Evolutionary conservation across 2,797 vertebrate genomes (phyloP).

Genomic region (Limosa lapponica): DNA sequence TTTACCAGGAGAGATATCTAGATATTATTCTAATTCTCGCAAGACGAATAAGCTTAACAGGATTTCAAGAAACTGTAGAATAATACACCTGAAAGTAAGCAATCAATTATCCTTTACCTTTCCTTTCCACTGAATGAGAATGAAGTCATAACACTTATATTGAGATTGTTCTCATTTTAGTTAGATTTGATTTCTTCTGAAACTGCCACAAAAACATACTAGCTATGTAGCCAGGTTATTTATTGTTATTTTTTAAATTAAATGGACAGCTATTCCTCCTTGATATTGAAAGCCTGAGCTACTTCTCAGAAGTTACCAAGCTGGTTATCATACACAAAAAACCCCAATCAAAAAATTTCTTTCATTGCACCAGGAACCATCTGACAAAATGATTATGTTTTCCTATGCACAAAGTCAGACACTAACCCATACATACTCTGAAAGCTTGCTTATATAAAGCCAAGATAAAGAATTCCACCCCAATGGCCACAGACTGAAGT

Average conservation of each 20-base stretch:
- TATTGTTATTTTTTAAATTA: neutral
- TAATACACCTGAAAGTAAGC: accelerated
- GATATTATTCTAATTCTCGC: neutral
- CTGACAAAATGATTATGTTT: neutral
- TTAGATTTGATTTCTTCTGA: neutral
- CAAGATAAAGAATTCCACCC: conserved; percentile 52
- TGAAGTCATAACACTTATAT: accelerated
- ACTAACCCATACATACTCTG: neutral
- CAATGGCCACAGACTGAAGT: neutral
- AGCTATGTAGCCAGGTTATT: accelerated
- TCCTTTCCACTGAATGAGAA: neutral
- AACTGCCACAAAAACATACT: neutral
- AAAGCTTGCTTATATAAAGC: conserved; percentile 6
- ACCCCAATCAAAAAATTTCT: neutral
- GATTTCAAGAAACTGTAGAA: neutral
- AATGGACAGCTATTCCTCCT: neutral
- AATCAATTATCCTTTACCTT: neutral
- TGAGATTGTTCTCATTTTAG: neutral
- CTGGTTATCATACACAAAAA: neutral
- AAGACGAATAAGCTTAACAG: neutral
- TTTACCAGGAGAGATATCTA: neutral
- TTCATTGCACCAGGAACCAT: neutral
- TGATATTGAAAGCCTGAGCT: neutral
- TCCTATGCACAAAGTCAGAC: neutral
- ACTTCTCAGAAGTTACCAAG: neutral